Conservation (phyloP, 1,140 invertebrate genomes). For the Cepaea nemoralis region DNA sequence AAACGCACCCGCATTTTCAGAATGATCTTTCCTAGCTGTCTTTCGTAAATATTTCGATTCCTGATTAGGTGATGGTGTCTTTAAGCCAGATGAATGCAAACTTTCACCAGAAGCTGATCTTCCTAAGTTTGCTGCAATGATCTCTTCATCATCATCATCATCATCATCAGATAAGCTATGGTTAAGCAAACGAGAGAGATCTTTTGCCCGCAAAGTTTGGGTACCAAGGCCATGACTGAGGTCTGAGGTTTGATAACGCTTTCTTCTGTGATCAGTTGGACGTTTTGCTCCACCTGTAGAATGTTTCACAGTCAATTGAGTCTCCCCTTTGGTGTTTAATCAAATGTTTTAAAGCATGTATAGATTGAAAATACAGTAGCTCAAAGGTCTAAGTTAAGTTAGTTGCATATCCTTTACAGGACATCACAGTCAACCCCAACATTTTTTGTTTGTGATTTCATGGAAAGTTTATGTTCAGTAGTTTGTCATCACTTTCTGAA, state of each 20-base stretch:
- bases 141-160: constrained; percentile 37
- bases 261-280: constrained; percentile 25
- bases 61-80: constrained; percentile 34
- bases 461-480: no score
- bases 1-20: constrained; percentile 1
- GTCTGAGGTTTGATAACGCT: background rate
- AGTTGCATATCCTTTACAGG: background rate
- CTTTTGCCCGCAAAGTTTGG: constrained; percentile 16
- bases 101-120: background rate
- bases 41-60: constrained; percentile 18
- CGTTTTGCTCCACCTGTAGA: constrained; percentile 6
- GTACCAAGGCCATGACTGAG: constrained; percentile 26
- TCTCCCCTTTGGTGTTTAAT: background rate
- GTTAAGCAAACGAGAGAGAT: constrained; percentile 11
- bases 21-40: constrained; percentile 4
- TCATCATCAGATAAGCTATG: background rate
- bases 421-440: background rate
- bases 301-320: background rate
- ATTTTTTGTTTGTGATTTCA: background rate
- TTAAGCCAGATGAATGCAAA: constrained; percentile 15
- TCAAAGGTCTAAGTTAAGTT: background rate
- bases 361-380: background rate
- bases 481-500: no score
- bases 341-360: background rate
- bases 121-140: constrained; percentile 22